Conservation (phyloP, 2,113 vertebrate species). For the Nerophis ophidion region DNA sequence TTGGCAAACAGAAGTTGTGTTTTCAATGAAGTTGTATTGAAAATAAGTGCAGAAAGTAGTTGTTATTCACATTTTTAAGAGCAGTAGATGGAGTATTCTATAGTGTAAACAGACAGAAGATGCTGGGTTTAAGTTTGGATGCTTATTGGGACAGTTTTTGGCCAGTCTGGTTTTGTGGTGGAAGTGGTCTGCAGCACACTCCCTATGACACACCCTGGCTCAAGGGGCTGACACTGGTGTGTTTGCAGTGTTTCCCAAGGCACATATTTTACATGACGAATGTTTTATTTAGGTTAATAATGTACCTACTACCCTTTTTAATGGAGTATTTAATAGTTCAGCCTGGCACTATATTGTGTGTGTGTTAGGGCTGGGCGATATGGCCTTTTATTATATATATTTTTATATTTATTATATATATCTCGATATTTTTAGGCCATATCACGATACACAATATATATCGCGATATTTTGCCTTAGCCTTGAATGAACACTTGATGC, state of each 20-base stretch:
- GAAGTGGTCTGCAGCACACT: conserved; percentile 26
- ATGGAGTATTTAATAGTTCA: too few relatives aligned
- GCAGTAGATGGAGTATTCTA: conserved; percentile 19
- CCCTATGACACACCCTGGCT: conserved; percentile 56
- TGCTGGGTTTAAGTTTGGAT: conserved; percentile 44
- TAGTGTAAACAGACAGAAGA: conserved; percentile 20
- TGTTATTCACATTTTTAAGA: not conserved
- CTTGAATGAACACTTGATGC: too few relatives aligned
- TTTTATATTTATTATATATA: too few relatives aligned
- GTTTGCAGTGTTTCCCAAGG: not conserved
- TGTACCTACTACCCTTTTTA: too few relatives aligned
- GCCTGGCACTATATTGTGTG: too few relatives aligned
- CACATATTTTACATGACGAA: too few relatives aligned
- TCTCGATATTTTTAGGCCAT: too few relatives aligned
- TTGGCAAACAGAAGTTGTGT: conserved; percentile 8
- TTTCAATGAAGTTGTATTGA: not conserved
- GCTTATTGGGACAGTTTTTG: conserved; percentile 43
- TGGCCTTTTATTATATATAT: too few relatives aligned
- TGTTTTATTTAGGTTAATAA: too few relatives aligned
- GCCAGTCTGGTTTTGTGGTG: conserved; percentile 47
- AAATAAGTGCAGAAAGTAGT: not conserved
- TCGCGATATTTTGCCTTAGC: too few relatives aligned
- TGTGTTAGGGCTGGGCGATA: too few relatives aligned
- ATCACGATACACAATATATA: too few relatives aligned
- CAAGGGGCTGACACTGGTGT: not conserved